Base-by-base conservation (phyloP, 2,797 vertebrate species). In the Mormyrops attenuatus region DNA sequence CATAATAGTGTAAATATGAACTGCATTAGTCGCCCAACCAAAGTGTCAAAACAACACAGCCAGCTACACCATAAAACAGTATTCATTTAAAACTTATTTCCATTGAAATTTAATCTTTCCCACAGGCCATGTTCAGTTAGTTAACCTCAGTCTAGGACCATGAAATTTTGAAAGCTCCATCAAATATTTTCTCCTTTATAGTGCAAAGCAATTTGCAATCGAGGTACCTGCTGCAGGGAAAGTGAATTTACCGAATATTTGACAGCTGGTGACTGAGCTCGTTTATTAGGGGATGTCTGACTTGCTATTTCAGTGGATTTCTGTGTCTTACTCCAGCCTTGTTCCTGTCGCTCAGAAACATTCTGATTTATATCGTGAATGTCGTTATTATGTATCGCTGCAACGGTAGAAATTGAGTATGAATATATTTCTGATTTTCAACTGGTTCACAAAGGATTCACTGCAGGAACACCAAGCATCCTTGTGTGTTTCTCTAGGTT, bases 31-130 rank as follows among this genome's bases (percentile, higher is more conserved):
- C 30, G 2, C 52, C 30, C 41, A 47, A 47, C 55, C 57, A 50
- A 82, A 82, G n/a, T 66, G 55, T 47, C 52, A 66, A 63, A 63
- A 88, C 26, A 38, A 88, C 55, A 66, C 87, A 66, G 55, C 41
- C 60, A 60, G 50, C 87, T 66, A 26, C 20, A 49, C 34, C 87
- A 88, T 87, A 60, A 88, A 88, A 88, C 87, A 66, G 57, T 88
- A 88, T 88, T 66, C 38, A n/a, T 88, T 88, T 88, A 47, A 57
- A 47, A 41, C 87, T 88, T 88, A 88, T 88, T 88, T 63, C 55
- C 87, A 88, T 88, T 66, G 55, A 88, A 88, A 63, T 89, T 60
- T 38, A 84, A 60, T 85, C 55, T 89, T 66, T 41, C 89, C 26
- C 53, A 86, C 55, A 60, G 82, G 52, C 57, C 49, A 34, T 77